Evolutionary conservation across 2,113 vertebrate genomes (phyloP).

Genomic region (Chloropsis cyanopogon): DNA sequence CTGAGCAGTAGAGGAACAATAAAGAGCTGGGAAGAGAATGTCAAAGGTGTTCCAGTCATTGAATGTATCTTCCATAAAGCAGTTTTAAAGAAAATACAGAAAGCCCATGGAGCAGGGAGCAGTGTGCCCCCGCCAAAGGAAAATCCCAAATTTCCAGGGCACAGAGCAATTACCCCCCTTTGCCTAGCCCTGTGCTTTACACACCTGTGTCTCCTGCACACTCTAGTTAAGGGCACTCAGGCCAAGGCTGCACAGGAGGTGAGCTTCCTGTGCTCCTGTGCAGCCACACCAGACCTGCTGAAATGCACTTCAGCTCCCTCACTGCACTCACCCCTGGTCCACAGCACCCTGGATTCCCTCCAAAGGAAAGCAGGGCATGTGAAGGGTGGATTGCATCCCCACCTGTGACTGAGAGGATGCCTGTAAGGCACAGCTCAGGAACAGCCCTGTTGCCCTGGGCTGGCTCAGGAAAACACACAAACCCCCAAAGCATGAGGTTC

Average conservation of each 20-base stretch:
- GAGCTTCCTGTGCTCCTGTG: neutral
- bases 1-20: neutral
- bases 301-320: neutral
- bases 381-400: neutral
- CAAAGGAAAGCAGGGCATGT: neutral
- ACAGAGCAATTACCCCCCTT: neutral
- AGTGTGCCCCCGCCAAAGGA: neutral
- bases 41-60: neutral
- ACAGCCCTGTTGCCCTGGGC: neutral
- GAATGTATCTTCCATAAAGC: neutral
- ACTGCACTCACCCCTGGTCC: fast-evolving
- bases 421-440: neutral
- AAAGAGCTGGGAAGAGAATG: neutral
- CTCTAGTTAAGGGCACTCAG: neutral
- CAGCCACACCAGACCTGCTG: neutral
- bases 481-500: fast-evolving
- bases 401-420: fast-evolving
- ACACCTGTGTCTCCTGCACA: neutral
- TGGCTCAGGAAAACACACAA: neutral
- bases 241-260: neutral
- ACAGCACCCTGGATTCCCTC: neutral
- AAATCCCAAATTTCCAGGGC: neutral
- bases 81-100: neutral
- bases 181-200: neutral
- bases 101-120: neutral